phyloP scores from a whole-genome alignment of 2,113 vertebrate genomes.

The Paramisgurnus dabryanus region DNA sequence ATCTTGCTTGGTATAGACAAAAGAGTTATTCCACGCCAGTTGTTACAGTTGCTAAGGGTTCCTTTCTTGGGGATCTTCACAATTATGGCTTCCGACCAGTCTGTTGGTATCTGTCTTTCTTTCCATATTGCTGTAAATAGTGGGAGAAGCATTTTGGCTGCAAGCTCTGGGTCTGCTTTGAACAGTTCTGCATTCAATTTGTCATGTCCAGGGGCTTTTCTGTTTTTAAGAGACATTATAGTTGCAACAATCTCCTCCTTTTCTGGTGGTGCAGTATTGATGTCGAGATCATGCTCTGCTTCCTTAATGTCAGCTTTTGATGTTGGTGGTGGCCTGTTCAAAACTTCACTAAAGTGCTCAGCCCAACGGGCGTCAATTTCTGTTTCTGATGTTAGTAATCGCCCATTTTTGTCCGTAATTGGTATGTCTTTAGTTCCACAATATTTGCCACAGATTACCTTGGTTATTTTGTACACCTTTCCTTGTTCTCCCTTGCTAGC shows the following conservation, averaged over 20 bases:
- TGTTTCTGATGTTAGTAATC: neutral
- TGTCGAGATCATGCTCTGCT: no score
- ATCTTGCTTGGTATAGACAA: slow-evolving; percentile 12
- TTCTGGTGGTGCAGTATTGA: neutral
- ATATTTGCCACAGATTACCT: neutral
- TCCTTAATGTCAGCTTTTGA: no score
- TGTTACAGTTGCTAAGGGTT: neutral
- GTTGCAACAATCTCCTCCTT: neutral
- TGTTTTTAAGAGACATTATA: neutral
- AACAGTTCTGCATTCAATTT: neutral
- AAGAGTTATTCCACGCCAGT: slow-evolving; percentile 1
- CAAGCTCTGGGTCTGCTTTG: neutral
- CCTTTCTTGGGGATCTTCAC: neutral
- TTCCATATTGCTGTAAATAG: neutral
- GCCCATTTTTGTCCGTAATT: neutral
- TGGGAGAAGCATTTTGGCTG: neutral
- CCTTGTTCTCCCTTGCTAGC: neutral
- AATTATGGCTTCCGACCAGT: neutral
- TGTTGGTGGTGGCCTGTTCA: no score
- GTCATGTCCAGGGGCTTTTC: neutral
- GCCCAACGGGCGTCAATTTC: neutral
- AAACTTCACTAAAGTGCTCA: neutral
- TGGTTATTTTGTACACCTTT: neutral
- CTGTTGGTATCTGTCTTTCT: neutral
- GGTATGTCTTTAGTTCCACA: neutral